phyloP scores from a whole-genome alignment of 2,888 invertebrate species.

The Aquatica leii region DNA sequence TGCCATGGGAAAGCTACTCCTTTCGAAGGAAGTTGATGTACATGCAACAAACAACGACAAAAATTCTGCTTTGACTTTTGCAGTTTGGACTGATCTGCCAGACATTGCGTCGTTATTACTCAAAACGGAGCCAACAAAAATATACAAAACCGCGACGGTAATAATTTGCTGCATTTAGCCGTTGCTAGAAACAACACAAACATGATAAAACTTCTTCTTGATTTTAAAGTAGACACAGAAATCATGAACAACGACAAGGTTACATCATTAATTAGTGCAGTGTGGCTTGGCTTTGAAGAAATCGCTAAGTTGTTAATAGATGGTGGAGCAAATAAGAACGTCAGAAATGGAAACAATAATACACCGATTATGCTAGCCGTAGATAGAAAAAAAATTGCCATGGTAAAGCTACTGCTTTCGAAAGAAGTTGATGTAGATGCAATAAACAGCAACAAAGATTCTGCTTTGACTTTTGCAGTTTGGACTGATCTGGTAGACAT shows the following conservation, averaged over 20 bases:
- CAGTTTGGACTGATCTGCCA: neutral
- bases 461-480: neutral
- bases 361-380: neutral
- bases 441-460: neutral
- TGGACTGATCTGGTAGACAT: neutral
- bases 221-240: neutral
- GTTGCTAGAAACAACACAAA: neutral
- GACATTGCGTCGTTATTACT: neutral
- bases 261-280: neutral
- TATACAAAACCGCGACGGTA: neutral
- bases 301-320: neutral
- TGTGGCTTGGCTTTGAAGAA: neutral
- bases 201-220: neutral
- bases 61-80: neutral
- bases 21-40: neutral
- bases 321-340: neutral
- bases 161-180: slow-evolving; percentile 1
- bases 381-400: neutral
- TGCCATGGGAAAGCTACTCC: neutral
- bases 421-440: neutral
- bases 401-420: neutral
- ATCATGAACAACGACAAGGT: neutral
- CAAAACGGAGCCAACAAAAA: neutral
- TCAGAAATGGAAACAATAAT: neutral
- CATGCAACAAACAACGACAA: neutral